Evolutionary conservation across 2,888 invertebrate genomes (phyloP), one percentile per base, ranked within the genome.

Genomic region (Drosophila kanekoi): DNA sequence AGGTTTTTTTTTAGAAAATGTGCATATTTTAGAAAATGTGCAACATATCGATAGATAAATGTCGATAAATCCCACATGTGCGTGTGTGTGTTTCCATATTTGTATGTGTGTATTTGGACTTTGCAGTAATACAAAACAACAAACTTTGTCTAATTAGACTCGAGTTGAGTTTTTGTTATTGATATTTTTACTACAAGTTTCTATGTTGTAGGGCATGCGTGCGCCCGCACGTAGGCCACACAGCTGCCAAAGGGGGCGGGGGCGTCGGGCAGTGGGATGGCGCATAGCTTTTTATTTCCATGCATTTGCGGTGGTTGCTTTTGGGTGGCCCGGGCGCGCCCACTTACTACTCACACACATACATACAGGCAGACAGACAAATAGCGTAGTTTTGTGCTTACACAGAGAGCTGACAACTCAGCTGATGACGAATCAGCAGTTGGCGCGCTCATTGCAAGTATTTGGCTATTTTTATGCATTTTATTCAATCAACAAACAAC

Each of bases 391-490:
- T 38, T 65, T 54, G 23, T 59, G 56, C 43, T 58, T 45, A 59
- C 60, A 45, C 58, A 37, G 28, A 63, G 28, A 63, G 48, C 49
- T 77, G 79, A 79, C 86, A 85, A 44, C 83, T 77, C 83, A 83
- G 89, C 83, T 88, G 83, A 80, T 83, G 83, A 88, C 84, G 83
- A 86, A 86, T 87, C 72, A 62, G 63, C 71, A 58, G 56, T 65
- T 56, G 62, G 54, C 51, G 63, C 45, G 59, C 63, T 52, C 73
- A 57, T 69, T 78, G 77, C 73, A 73, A 65, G 82, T 49, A 81
- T 81, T 72, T 79, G 33, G 85, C 88, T 83, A 83, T 83, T 83
- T 83, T 86, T 88, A 88, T 83, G 83, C 87, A 83, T 86, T 83
- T 83, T 88, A 86, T 88, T 83, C 83, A 83, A 83, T 83, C 83